These are phyloP conservation scores for Hephaestus fuliginosus DNA, from an alignment of 2,797 vertebrate species.

Conservation along the genomic window DNA sequence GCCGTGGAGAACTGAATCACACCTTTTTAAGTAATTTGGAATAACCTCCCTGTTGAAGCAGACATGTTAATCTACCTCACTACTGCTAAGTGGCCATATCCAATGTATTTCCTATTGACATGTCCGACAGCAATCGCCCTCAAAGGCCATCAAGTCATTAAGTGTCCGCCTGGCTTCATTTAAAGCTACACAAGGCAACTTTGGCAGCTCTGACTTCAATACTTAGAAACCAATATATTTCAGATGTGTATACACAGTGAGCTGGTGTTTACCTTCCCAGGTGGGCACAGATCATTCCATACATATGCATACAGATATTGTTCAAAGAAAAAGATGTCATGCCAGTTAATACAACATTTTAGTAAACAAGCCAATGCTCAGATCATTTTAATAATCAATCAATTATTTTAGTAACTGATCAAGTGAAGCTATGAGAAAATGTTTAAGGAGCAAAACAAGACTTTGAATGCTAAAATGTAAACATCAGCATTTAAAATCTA, in stretches of 20 bases:
- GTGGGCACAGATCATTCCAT: not conserved
- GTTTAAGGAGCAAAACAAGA: too few species aligned
- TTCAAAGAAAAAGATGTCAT: not conserved
- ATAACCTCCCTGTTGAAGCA: slow-evolving; percentile 12
- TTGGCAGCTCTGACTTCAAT: slow-evolving; percentile 18
- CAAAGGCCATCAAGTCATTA: slow-evolving; percentile 16
- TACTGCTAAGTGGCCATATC: slow-evolving; percentile 15
- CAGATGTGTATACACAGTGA: slow-evolving; percentile 16
- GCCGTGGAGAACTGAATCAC: slow-evolving; percentile 17
- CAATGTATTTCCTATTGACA: slow-evolving; percentile 17
- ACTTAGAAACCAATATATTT: slow-evolving; percentile 15
- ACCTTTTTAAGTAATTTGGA: slow-evolving; percentile 17
- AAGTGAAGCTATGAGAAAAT: too few species aligned
- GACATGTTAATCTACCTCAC: slow-evolving; percentile 23
- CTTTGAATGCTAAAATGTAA: too few species aligned
- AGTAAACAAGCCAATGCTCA: too few species aligned
- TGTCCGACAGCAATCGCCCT: slow-evolving; percentile 12
- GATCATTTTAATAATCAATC: too few species aligned
- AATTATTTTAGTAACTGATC: too few species aligned
- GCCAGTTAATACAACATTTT: too few species aligned
- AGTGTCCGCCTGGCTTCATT: slow-evolving; percentile 3
- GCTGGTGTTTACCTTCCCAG: not conserved
- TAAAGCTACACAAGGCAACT: slow-evolving; percentile 11
- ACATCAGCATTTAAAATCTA: too few species aligned
- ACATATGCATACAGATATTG: not conserved